Base-by-base conservation (phyloP, 37 sponge, comb jelly and placozoan species). In the Tethya wilhelma region DNA sequence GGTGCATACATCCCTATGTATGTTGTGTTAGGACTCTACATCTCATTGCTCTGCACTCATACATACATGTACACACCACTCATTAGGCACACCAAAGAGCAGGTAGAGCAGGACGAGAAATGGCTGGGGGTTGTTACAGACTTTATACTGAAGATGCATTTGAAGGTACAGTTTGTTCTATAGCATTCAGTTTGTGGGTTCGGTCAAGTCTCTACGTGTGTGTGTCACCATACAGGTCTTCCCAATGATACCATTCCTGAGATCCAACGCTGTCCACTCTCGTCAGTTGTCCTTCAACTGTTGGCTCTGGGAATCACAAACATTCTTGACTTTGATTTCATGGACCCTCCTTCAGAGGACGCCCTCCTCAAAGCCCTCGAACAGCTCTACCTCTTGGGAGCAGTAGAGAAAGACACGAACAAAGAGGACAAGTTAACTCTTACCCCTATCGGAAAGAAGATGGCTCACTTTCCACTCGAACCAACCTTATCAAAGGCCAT, bases 91-190 rank as follows among this genome's bases (percentile, higher is more conserved):
- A 93, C 30, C 98, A 97, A 62, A 66, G 98, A 44, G 43, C 78
- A 58, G 98, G 98, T 1, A 43, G 98, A n/a, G 97, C 94, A 43
- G 98, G 98, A 22, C 84, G 98, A 38, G 98, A 95, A 78, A 83
- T 64, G 0, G 77, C 87, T 2, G 98, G 98, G 25, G 30, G 14
- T 9, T 97, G 98, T 74, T 97, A 97, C 63, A 75, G 98, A 65
- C 85, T 97, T 26, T 92, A 90, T 82, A 92, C 98, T 19, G 95
- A 97, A 72, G 83, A 89, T 20, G 62, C 87, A 28, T 97, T 88
- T 62, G 64, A 79, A 59, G 79, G 79, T 78, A 49, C 55, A 49
- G 55, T 17, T 49, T 49, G 55, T 49, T 11, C 17, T 20, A 20
- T 49, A 49, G 17, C 55, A 49, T 49, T 20, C 11, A 11, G 17